phyloP scores from a whole-genome alignment of 2,888 invertebrate species.

The Diploptera punctata region DNA sequence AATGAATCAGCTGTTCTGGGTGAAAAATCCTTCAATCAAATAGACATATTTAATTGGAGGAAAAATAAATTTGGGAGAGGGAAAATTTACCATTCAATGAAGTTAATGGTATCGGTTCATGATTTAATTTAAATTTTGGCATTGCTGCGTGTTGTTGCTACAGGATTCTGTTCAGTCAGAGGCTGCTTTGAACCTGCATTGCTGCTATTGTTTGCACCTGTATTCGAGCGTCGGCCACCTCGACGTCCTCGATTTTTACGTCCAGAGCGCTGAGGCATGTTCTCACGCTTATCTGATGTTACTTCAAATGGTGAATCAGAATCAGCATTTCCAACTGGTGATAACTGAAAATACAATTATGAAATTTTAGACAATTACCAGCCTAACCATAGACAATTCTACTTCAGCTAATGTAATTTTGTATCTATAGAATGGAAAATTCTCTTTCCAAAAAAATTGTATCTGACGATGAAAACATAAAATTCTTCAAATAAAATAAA shows the following conservation, averaged over 20 bases:
- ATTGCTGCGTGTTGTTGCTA: conserved; percentile 31
- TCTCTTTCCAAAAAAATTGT: no score
- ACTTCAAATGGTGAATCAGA: conserved; percentile 64
- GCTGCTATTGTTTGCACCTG: conserved; percentile 15
- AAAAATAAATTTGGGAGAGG: not conserved
- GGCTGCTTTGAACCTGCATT: conserved; percentile 43
- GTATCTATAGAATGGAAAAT: no score
- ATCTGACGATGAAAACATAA: no score
- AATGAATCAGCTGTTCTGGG: not conserved
- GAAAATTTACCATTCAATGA: not conserved
- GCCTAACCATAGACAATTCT: no score
- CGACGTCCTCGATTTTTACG: conserved; percentile 49
- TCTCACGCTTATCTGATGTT: conserved; percentile 65
- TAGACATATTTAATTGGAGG: not conserved
- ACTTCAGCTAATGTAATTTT: no score
- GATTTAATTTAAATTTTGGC: not conserved
- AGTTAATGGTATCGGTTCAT: not conserved
- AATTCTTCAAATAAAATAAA: no score
- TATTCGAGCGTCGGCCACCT: conserved; percentile 54
- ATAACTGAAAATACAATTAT: conserved; percentile 34
- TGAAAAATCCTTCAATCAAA: not conserved
- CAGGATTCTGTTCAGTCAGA: conserved; percentile 47
- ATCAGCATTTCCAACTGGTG: conserved; percentile 36
- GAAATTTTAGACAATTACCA: not conserved
- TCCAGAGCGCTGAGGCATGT: conserved; percentile 54